These are phyloP conservation scores for Taenaris catops DNA, from an alignment of 2,888 invertebrate genomes.

Conservation along the genomic window DNA sequence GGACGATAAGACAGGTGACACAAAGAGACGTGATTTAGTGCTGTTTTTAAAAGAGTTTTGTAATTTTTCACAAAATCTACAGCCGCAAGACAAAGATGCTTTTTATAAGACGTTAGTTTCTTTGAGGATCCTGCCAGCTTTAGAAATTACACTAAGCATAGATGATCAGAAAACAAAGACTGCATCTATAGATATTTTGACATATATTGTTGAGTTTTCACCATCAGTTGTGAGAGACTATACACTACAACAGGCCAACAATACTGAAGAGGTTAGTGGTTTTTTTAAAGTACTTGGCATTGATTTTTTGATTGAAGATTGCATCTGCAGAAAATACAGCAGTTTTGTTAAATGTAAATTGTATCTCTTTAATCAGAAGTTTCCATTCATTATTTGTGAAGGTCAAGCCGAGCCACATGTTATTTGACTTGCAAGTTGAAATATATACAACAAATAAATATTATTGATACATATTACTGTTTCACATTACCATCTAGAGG, in stretches of 20 bases:
- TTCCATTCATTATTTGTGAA: too few species aligned
- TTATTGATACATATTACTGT: too few species aligned
- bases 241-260: constrained; percentile 94
- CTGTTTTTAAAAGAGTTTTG: constrained; percentile 99
- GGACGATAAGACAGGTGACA: constrained; percentile 91
- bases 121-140: constrained; percentile 91
- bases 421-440: too few species aligned
- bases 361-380: too few species aligned
- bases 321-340: too few species aligned
- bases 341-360: too few species aligned
- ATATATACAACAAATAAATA: too few species aligned
- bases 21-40: constrained; percentile 94
- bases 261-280: constrained; percentile 88
- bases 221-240: constrained; percentile 98
- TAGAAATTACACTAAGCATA: constrained; percentile 94
- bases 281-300: background rate
- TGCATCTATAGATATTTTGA: constrained; percentile 98
- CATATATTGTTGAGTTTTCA: constrained; percentile 98
- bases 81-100: constrained; percentile 97
- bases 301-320: too few species aligned
- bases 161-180: constrained; percentile 97
- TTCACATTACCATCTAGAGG: too few species aligned
- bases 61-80: constrained; percentile 98
- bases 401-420: too few species aligned
- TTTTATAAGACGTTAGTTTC: constrained; percentile 97